Conservation (phyloP, 2,888 invertebrate genomes). For the Lamellibrachia columna region DNA sequence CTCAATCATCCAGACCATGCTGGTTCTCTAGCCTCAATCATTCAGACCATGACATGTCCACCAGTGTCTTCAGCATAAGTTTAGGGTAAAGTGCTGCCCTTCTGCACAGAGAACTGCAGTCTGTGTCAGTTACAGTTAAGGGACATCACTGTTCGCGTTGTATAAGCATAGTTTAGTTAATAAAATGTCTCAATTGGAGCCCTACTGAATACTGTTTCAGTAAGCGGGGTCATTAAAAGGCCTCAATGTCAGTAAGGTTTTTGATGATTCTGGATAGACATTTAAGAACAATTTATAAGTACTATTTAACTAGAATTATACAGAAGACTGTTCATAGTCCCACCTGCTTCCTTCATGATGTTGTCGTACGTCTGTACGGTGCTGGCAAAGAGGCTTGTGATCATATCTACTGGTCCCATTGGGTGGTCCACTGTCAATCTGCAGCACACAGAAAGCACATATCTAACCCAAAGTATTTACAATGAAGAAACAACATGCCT, state of each 20-base stretch:
- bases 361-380: slow-evolving; percentile 25
- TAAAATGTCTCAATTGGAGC: neutral
- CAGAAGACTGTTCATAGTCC: slow-evolving; percentile 8
- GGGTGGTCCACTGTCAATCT: slow-evolving; percentile 17
- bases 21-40: too few relatives aligned
- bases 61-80: neutral
- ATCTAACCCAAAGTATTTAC: neutral
- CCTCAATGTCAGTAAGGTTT: too few relatives aligned
- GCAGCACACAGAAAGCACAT: neutral
- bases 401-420: slow-evolving; percentile 21
- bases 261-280: too few relatives aligned
- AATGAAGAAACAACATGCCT: neutral
- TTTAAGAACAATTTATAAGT: neutral
- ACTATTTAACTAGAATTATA: neutral
- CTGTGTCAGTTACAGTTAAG: neutral
- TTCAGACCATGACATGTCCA: too few relatives aligned
- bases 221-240: neutral
- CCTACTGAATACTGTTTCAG: neutral
- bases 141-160: neutral
- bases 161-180: neutral
- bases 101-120: neutral
- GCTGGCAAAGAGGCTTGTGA: slow-evolving; percentile 1
- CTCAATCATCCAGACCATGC: too few relatives aligned
- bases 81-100: neutral
- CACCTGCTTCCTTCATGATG: slow-evolving; percentile 30